A percentile compares a stretch with the other conserved stretches of the same genome.
These are phyloP conservation scores for Nemotelus pantherinus DNA, from an alignment of 2,888 invertebrate species.

Conservation along the genomic window DNA sequence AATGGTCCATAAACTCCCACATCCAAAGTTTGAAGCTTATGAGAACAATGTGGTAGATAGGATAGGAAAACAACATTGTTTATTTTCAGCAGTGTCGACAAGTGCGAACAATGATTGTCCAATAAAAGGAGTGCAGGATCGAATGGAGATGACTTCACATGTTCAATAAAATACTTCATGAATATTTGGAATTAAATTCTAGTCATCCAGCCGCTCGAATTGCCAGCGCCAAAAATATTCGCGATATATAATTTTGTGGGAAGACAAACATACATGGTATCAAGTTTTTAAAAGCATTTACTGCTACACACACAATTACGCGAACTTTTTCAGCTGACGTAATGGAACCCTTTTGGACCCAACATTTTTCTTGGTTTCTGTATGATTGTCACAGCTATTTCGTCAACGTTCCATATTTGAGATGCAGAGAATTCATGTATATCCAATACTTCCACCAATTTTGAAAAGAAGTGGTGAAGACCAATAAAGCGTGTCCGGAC, in stretches of 20 bases:
- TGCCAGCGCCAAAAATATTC: not conserved
- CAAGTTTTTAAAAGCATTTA: not conserved
- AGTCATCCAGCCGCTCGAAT: not conserved
- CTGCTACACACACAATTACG: not conserved
- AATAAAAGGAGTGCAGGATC: not conserved
- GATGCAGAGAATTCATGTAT: slow-evolving; percentile 50
- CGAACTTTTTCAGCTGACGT: not conserved
- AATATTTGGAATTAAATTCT: not conserved
- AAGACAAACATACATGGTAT: not conserved
- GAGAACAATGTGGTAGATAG: not conserved
- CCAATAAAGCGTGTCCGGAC: too few relatives aligned
- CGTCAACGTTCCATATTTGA: slow-evolving; percentile 54
- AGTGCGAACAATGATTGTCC: not conserved
- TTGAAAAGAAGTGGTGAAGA: slow-evolving; percentile 51
- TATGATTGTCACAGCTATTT: slow-evolving; percentile 55
- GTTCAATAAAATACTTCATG: not conserved
- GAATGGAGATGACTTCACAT: not conserved
- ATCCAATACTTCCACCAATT: slow-evolving; percentile 54
- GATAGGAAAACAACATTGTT: not conserved
- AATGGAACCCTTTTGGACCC: slow-evolving; percentile 51
- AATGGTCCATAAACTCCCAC: not conserved
- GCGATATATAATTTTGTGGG: not conserved
- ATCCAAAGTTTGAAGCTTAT: not conserved
- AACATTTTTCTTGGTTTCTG: slow-evolving; percentile 54
- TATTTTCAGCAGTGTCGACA: not conserved